A percentile compares a stretch with the other conserved stretches of the same genome.
phyloP scores from a whole-genome alignment of 2,797 vertebrate species.

The Peromyscus nudipes region DNA sequence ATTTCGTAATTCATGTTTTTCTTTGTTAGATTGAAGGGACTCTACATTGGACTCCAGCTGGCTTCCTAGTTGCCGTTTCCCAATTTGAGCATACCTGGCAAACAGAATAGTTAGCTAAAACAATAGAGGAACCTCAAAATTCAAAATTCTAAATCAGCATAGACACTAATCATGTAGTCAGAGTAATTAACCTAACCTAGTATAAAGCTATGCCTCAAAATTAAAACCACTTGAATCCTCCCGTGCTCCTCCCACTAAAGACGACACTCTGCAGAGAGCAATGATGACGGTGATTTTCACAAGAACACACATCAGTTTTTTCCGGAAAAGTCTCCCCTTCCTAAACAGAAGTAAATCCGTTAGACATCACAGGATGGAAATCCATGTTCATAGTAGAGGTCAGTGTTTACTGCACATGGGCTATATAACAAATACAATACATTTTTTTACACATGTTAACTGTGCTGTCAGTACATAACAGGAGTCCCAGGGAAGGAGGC shows the following conservation, averaged over 20 bases:
- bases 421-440: conserved; percentile 44
- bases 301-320: conserved; percentile 13
- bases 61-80: not conserved
- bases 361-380: not conserved
- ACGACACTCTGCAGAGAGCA: not conserved
- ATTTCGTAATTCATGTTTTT: conserved; percentile 25
- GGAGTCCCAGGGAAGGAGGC: conserved; percentile 5
- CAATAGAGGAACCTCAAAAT: conserved; percentile 23
- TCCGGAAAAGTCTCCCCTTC: conserved; percentile 19
- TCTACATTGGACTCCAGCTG: not conserved
- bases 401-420: not conserved
- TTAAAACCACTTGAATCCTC: not conserved
- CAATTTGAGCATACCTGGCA: not conserved
- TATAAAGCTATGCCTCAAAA: conserved; percentile 21
- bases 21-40: conserved; percentile 46
- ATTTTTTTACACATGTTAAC: conserved; percentile 46
- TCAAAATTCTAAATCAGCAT: conserved; percentile 1
- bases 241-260: conserved; percentile 7
- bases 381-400: conserved; percentile 10
- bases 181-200: conserved; percentile 55
- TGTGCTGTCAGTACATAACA: not conserved
- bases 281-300: conserved; percentile 1
- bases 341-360: too few species aligned
- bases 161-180: conserved; percentile 11
- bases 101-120: conserved; percentile 13